Base-by-base conservation (phyloP, 2,888 invertebrate species). In the Monopis laevigella region DNA sequence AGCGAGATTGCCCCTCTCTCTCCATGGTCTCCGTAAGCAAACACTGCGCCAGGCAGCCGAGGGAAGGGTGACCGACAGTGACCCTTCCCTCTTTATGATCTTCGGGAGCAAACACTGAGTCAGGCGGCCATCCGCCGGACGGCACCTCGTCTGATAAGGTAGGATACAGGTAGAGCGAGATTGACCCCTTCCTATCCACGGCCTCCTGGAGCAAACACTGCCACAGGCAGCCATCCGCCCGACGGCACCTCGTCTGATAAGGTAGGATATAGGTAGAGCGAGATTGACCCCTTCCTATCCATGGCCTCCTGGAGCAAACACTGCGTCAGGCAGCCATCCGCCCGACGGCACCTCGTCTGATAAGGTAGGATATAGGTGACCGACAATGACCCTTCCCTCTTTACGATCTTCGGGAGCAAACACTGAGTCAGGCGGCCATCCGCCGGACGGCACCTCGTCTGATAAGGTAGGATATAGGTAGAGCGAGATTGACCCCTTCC, bases 231-330 rank as follows among this genome's bases (percentile, higher is more conserved):
- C 1, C 71, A 69, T 3, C 70, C 74, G 0, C 77, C 72, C 0
- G 78, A 80, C 71, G 78, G 78, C 1, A 80, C 78, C 0, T 77
- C 77, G 1, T 73, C 74, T 0, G 75, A 75, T 41, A 75, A 75
- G 67, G 75, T 74, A 17, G 6, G 24, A n/a, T 7, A 0, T 55
- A 71, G 78, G 68, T 16, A 75, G 75, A 44, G 62, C 72, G 0
- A 65, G 70, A 0, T 51, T 69, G 0, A 78, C 78, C 1, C 78
- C 78, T 0, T 69, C 78, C 10, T 71, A n/a, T n/a, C 36, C 78
- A 1, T 61, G 77, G 8, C 70, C 71, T 0, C 71, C 71, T 0
- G 74, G 73, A 13, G 58, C 58, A 1, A 51, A 14, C 10, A 21
- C 21, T 5, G 21, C 18, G 11, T 10, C 36, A n/a, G 10, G 14